A percentile compares a stretch with the other conserved stretches of the same genome.
phyloP scores from a whole-genome alignment of 2,888 invertebrate species.

The Hemicrepidius hirtus region DNA sequence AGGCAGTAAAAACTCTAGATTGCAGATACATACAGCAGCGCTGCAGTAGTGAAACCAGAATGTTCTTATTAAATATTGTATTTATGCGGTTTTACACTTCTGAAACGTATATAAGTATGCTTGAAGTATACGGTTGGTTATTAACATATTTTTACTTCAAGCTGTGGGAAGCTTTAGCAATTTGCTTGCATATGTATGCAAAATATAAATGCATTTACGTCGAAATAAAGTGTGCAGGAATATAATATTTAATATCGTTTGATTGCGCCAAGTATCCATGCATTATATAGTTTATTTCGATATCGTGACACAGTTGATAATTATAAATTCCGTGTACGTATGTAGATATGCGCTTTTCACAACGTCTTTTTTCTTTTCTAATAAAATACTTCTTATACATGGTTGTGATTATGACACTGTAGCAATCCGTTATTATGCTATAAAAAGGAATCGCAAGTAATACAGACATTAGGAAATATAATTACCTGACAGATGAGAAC shows the following conservation, averaged over 20 bases:
- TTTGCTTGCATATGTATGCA: slow-evolving; percentile 18
- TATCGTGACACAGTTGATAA: slow-evolving; percentile 46
- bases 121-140: slow-evolving; percentile 17
- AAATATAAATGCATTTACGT: slow-evolving; percentile 29
- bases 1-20: slow-evolving; percentile 17
- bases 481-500: too few species aligned
- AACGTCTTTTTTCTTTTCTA: background rate
- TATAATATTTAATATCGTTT: slow-evolving; percentile 46
- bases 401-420: too few species aligned
- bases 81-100: slow-evolving; percentile 17
- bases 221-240: slow-evolving; percentile 23
- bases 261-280: slow-evolving; percentile 55
- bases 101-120: slow-evolving; percentile 6
- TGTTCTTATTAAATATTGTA: slow-evolving; percentile 29
- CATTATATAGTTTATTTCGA: slow-evolving; percentile 54
- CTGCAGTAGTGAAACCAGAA: slow-evolving; percentile 26
- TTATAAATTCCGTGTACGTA: slow-evolving; percentile 29
- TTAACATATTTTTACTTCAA: slow-evolving; percentile 9
- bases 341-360: background rate
- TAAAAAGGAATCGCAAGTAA: too few species aligned
- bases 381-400: too few species aligned
- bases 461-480: too few species aligned
- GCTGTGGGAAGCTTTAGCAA: slow-evolving; percentile 24
- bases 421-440: too few species aligned
- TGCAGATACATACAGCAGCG: slow-evolving; percentile 3